Base-by-base conservation (phyloP, 2,797 vertebrate species). In the Nannoperca obscura region DNA sequence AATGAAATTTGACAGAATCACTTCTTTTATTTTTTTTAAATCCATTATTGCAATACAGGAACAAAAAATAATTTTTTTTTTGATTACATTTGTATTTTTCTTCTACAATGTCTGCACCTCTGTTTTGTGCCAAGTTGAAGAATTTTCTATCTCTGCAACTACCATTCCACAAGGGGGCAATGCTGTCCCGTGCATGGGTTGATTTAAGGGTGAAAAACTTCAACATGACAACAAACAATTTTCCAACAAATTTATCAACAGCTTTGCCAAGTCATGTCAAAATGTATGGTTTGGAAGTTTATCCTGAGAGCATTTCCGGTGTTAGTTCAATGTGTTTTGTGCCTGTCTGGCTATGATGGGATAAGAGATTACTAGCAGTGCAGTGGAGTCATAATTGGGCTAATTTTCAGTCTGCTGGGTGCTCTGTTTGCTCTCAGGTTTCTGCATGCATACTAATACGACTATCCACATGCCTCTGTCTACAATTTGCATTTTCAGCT, bases 141-240 rank as follows among this genome's bases (percentile, higher is more conserved):
- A 2, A 30, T 27, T 27, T 60, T 44, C 10, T 47, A 9, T 2
- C 62, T 74, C 15, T 75, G 4, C 73, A 68, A 36, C 40, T 65
- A 54, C 32, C 40, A 47, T 55, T 78, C 92, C 93, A 94, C 90
- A 85, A 93, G 93, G 89, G 86, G 92, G 93, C 90, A 59, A 68
- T 88, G 85, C 77, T 86, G 86, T 27, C 72, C 70, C 72, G 30
- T 85, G 38, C 38, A 40, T 58, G 46, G 22, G n/a, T 42, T 27
- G 8, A 49, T 17, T 44, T 14, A 68, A 20, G 20, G 55, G 12
- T n/a, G 14, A 40, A 72, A 47, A 62, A 42, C 38, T 42, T 46
- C 19, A 77, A 46, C 46, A 74, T n/a, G 40, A 14, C 54, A 79
- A 13, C 15, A 53, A 75, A 65, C 20, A 13, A 0, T 49, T 52